Percentiles rank a stretch among this genome's conserved stretches.
phyloP scores from a whole-genome alignment of 2,113 vertebrate genomes.

The Jaculus jaculus region DNA sequence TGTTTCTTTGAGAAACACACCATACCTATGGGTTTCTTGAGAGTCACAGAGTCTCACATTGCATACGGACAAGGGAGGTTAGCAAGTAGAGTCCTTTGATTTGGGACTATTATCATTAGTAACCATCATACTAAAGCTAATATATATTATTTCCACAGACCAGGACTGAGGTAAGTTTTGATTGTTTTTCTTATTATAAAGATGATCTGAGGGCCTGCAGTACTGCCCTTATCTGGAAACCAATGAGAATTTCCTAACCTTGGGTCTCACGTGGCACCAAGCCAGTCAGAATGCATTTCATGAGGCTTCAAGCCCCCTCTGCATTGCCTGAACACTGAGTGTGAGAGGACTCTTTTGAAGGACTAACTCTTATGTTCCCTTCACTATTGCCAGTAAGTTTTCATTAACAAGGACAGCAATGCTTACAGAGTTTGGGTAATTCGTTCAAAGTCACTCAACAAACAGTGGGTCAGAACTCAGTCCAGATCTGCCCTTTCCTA shows the following conservation, averaged over 20 bases:
- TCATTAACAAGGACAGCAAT: background rate
- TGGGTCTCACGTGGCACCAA: background rate
- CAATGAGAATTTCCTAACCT: background rate
- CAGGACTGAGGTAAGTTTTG: background rate
- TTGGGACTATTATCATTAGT: background rate
- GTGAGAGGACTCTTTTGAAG: background rate
- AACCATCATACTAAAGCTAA: background rate
- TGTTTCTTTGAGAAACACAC: background rate
- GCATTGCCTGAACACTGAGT: background rate
- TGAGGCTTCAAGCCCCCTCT: background rate
- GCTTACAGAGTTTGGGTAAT: background rate
- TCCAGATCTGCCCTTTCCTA: background rate
- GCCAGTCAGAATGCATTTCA: background rate
- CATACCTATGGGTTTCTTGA: background rate
- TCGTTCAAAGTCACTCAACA: background rate
- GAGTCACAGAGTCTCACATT: background rate
- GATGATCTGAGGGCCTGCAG: background rate
- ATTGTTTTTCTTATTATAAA: background rate
- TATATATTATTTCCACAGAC: background rate
- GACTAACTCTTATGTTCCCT: background rate
- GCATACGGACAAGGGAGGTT: background rate
- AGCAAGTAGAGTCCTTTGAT: background rate
- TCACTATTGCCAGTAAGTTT: background rate
- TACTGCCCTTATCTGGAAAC: accelerated
- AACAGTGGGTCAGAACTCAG: background rate